phyloP scores from a whole-genome alignment of 2,797 vertebrate genomes.

The Helarctos malayanus region DNA sequence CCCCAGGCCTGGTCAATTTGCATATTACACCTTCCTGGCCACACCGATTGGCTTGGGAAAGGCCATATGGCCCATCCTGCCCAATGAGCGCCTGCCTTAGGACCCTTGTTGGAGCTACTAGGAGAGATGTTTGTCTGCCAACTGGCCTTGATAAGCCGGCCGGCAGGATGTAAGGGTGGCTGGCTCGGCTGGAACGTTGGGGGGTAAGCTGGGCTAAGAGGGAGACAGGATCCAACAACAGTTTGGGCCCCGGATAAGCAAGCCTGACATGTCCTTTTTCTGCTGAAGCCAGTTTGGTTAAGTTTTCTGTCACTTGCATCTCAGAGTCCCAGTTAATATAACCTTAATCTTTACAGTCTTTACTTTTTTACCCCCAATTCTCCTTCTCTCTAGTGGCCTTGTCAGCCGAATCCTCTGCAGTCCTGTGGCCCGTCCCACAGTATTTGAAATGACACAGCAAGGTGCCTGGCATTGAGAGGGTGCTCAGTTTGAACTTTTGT shows the following conservation, averaged over 20 bases:
- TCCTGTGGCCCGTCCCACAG: not conserved
- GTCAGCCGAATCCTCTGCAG: not conserved
- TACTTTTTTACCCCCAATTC: not conserved
- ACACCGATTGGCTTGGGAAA: not conserved
- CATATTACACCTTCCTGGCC: not conserved
- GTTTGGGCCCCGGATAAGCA: not conserved
- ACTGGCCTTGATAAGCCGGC: not conserved
- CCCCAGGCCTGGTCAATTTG: not conserved
- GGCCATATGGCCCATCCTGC: not conserved
- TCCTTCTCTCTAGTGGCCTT: not conserved
- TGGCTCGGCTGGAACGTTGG: not conserved
- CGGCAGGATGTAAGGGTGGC: not conserved
- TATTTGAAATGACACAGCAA: not conserved
- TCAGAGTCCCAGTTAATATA: not conserved
- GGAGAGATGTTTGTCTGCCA: not conserved
- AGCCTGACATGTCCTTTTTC: not conserved
- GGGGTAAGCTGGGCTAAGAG: not conserved
- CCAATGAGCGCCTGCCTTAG: conserved; percentile 2
- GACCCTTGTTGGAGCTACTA: not conserved
- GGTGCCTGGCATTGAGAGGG: not conserved
- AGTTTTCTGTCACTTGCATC: not conserved
- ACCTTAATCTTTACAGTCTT: not conserved
- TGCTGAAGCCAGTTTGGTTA: not conserved
- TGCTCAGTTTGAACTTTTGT: not conserved
- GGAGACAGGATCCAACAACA: not conserved